Conservation (phyloP, 2,797 vertebrate species). For the Peromyscus attwateri region DNA sequence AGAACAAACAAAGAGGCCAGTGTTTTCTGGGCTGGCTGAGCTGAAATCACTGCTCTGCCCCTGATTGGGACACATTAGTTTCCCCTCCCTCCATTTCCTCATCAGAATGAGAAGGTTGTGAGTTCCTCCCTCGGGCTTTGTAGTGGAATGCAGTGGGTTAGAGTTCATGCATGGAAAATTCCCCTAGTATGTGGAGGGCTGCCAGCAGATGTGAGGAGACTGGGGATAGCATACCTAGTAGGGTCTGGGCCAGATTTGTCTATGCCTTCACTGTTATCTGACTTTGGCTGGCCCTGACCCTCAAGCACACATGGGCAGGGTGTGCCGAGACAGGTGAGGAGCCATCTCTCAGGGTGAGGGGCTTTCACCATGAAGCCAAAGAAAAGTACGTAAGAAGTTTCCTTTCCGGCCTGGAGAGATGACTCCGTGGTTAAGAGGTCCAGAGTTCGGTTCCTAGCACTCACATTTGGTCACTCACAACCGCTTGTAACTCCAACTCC, state of each 20-base stretch:
- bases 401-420: neutral
- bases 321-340: neutral
- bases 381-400: neutral
- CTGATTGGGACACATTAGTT: neutral
- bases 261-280: neutral
- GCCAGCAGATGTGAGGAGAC: neutral
- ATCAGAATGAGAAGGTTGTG: neutral
- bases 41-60: neutral
- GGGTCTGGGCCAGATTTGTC: neutral
- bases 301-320: neutral
- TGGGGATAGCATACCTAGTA: neutral
- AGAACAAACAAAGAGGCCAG: neutral
- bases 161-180: neutral
- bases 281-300: neutral
- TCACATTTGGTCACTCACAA: neutral
- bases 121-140: neutral
- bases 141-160: neutral
- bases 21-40: neutral
- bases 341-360: neutral
- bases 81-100: neutral
- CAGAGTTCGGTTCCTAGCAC: neutral
- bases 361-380: conserved; percentile 20
- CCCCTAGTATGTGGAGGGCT: neutral
- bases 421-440: neutral
- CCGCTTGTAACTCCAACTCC: neutral